Conservation (phyloP, 2,797 vertebrate genomes). For the Siniperca undulata region DNA sequence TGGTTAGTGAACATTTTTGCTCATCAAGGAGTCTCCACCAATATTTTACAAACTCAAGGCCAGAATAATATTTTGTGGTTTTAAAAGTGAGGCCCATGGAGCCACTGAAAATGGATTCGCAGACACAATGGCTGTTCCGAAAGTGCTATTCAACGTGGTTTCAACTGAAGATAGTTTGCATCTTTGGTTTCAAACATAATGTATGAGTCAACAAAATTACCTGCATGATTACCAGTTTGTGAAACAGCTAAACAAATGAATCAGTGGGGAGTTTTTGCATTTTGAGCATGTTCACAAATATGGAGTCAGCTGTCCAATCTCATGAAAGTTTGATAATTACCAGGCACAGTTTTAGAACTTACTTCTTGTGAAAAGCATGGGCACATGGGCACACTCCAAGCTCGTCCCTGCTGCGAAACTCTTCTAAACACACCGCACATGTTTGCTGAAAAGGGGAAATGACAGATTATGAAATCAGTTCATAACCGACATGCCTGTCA, state of each 20-base stretch:
- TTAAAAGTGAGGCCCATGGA: neutral
- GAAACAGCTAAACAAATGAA: slow-evolving; percentile 12
- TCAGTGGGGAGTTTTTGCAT: neutral
- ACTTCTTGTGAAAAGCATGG: slow-evolving; percentile 91
- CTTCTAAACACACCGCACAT: slow-evolving; percentile 89
- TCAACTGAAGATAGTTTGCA: neutral
- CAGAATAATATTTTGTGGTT: neutral
- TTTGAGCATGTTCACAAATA: neutral
- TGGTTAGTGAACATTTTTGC: slow-evolving; percentile 32
- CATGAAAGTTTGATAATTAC: neutral
- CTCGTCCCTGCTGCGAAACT: slow-evolving; percentile 87
- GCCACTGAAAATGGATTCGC: neutral
- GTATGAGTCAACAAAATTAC: neutral
- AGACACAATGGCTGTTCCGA: neutral
- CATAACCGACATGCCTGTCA: neutral
- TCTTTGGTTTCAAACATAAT: neutral
- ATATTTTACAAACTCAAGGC: slow-evolving; percentile 2
- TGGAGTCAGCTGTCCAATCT: neutral
- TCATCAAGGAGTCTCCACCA: neutral
- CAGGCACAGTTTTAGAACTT: slow-evolving; percentile 47
- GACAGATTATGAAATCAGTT: neutral
- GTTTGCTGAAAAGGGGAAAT: slow-evolving; percentile 82
- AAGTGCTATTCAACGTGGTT: neutral
- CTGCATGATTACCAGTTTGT: slow-evolving; percentile 11
- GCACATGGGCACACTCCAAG: slow-evolving; percentile 88